Base-by-base conservation (phyloP, 2,797 vertebrate species). In the Sebastes ruberrimus region DNA sequence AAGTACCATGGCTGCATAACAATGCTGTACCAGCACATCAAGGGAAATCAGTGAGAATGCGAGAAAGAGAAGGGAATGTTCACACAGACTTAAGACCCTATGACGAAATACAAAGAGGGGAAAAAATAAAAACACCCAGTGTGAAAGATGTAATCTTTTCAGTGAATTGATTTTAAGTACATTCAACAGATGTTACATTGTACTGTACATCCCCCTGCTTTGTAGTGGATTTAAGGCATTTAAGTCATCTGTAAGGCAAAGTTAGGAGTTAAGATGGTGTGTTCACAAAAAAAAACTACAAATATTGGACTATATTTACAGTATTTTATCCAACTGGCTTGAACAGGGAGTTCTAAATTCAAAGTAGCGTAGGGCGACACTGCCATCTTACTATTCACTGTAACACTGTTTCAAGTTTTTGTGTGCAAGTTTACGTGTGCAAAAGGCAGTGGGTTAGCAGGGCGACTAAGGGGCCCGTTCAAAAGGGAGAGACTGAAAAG, bases 391-490 rank as follows among this genome's bases (percentile, higher is more conserved):
- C 65, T 38, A 28, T 59, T 71, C 38, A 57, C 64, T 86, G 57
- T 81, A 90, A 87, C 74, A 89, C 81, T 71, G 87, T 83, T 86
- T 86, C 53, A 81, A 71, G 75, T 86, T 84, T 78, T 63, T 65
- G 46, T 80, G 83, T 78, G 77, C 67, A 85, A 84, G 62, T 81
- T 59, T 59, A 65, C 1, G 18, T 70, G 86, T 89, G 88, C 86
- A 92, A 89, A 88, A 86, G 80, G 80, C 88, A 82, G 73, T 2
- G 35, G 22, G 56, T 46, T 27, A 75, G 42, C 32, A 72, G 66
- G 33, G 49, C 23, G 20, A 22, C 25, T 3, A 49, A 35, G 25
- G 53, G 16, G 14, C 23, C 6, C 4, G 49, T 69, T 27, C 2
- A 71, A 32, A 57, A 78, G 38, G 38, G 46, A 25, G 23, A 73